These are phyloP conservation scores for Macrotus californicus DNA, from an alignment of 2,113 vertebrate species.

Conservation along the genomic window DNA sequence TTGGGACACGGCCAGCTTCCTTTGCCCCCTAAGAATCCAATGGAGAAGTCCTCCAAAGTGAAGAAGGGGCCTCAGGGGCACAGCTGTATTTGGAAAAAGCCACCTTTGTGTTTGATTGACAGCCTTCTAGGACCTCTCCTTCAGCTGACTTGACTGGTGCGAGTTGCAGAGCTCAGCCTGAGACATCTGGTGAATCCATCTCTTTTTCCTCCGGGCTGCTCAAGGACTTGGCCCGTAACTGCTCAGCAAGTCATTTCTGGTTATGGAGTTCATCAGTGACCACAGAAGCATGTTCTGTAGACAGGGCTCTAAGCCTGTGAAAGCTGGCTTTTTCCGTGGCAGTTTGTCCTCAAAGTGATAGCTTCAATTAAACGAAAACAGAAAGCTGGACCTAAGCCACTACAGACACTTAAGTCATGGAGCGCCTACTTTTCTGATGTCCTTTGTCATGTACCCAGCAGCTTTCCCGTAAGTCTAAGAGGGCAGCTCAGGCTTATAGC, in stretches of 20 bases:
- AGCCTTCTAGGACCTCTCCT: conserved; percentile 10
- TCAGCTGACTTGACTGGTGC: not conserved
- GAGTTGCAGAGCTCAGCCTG: conserved; percentile 20
- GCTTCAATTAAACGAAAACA: conserved; percentile 37
- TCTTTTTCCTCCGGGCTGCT: conserved; percentile 45
- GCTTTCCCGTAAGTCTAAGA: not conserved
- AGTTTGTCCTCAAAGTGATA: not conserved
- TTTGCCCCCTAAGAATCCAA: not conserved
- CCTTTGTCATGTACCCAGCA: not conserved
- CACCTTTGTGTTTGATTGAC: not conserved
- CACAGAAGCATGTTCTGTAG: conserved; percentile 58
- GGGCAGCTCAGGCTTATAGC: not conserved
- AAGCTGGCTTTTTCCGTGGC: not conserved
- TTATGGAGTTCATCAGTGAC: conserved; percentile 60
- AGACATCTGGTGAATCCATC: conserved; percentile 65
- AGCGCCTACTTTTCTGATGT: not conserved
- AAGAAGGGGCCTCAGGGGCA: not conserved
- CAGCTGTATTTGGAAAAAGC: not conserved
- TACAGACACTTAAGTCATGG: not conserved
- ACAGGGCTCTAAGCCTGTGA: not conserved
- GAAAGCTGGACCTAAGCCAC: not conserved
- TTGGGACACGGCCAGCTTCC: not conserved
- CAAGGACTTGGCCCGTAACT: conserved; percentile 38
- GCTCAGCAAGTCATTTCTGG: conserved; percentile 56
- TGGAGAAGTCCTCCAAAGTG: not conserved